phyloP scores from a whole-genome alignment of 2,113 vertebrate species.

The Microtus richardsoni region DNA sequence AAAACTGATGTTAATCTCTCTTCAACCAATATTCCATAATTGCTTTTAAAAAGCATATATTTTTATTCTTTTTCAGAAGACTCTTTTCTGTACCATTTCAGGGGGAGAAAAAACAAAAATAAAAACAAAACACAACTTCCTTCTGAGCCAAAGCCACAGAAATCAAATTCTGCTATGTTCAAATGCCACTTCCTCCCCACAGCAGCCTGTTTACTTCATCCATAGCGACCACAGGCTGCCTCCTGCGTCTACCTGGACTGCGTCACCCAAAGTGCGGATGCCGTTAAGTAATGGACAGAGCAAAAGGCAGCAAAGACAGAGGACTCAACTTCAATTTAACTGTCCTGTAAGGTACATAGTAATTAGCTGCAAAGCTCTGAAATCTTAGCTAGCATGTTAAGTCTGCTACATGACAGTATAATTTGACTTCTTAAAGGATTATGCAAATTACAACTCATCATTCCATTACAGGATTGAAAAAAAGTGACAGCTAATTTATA shows the following conservation, averaged over 20 bases:
- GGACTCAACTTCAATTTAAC: slow-evolving; percentile 92
- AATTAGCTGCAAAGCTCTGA: slow-evolving; percentile 94
- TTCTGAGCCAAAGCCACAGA: slow-evolving; percentile 72
- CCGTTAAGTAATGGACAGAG: slow-evolving; percentile 86
- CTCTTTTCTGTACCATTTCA: slow-evolving; percentile 43
- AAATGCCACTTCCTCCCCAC: slow-evolving; percentile 74
- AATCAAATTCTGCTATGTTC: slow-evolving; percentile 72
- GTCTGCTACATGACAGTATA: slow-evolving; percentile 98
- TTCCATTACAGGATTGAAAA: slow-evolving; percentile 94
- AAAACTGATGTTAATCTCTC: slow-evolving; percentile 33
- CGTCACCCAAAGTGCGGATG: slow-evolving; percentile 76
- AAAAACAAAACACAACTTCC: slow-evolving; percentile 35
- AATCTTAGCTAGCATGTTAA: slow-evolving; percentile 97
- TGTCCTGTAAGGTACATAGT: slow-evolving; percentile 95
- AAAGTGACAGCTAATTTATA: slow-evolving; percentile 98
- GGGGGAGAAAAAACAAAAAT: background rate
- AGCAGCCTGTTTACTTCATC: slow-evolving; percentile 74
- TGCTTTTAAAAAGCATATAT: slow-evolving; percentile 63
- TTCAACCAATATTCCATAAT: slow-evolving; percentile 52
- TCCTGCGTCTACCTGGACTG: background rate
- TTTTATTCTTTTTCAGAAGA: slow-evolving; percentile 52
- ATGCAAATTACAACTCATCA: slow-evolving; percentile 97
- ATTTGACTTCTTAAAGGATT: slow-evolving; percentile 99
- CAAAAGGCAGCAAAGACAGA: slow-evolving; percentile 87
- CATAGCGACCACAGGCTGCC: slow-evolving; percentile 59